These are phyloP conservation scores for Drosophila fungiperda DNA, from an alignment of 2,888 invertebrate species.

Conservation along the genomic window DNA sequence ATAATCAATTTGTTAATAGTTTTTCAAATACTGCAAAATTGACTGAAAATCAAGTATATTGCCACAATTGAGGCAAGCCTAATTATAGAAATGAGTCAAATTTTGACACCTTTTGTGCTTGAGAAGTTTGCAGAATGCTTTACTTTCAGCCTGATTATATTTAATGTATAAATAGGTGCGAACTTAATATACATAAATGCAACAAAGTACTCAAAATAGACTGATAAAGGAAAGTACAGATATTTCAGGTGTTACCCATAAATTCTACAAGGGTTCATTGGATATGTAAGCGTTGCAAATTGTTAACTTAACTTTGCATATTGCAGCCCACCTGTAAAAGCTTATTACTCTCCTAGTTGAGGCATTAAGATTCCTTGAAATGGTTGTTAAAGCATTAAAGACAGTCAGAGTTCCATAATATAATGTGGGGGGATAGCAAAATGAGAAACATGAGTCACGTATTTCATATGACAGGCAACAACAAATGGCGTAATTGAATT, in stretches of 20 bases:
- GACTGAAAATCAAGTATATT: neutral
- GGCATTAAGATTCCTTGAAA: neutral
- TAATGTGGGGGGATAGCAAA: neutral
- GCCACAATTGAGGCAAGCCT: neutral
- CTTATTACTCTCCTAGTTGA: neutral
- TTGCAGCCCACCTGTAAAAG: no score
- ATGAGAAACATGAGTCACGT: slow-evolving; percentile 25
- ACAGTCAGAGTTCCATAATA: slow-evolving; percentile 16
- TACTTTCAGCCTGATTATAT: neutral
- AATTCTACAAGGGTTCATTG: neutral
- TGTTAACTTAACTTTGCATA: neutral
- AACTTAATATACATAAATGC: neutral
- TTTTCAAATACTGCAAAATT: neutral
- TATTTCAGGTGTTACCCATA: neutral
- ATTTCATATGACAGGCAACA: slow-evolving; percentile 43
- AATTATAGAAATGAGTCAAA: neutral
- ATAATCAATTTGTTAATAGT: neutral
- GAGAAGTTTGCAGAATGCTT: no score
- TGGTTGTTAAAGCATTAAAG: slow-evolving; percentile 5
- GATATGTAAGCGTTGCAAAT: neutral
- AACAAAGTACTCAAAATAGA: neutral
- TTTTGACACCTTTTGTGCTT: neutral
- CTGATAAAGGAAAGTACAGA: neutral
- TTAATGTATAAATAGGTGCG: neutral
- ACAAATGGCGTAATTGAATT: slow-evolving; percentile 66